These are phyloP conservation scores for Xestobium rufovillosum DNA, from an alignment of 2,888 invertebrate genomes.

Conservation along the genomic window DNA sequence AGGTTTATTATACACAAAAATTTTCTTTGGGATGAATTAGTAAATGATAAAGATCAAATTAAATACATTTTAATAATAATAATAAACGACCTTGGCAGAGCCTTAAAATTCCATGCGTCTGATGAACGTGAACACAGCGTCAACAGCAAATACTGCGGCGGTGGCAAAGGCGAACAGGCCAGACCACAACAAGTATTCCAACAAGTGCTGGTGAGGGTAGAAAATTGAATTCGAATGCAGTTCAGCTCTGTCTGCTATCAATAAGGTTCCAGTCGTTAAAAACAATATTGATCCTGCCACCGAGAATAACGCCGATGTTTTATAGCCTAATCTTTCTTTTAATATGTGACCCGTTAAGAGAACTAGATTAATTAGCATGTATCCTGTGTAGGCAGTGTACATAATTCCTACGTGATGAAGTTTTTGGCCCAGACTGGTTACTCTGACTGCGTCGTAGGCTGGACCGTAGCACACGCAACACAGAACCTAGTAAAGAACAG, in stretches of 20 bases:
- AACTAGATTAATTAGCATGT: slow-evolving; percentile 56
- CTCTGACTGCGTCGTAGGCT: slow-evolving; percentile 56
- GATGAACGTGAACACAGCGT: slow-evolving; percentile 55
- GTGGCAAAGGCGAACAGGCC: slow-evolving; percentile 57
- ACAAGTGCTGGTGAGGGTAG: slow-evolving; percentile 55
- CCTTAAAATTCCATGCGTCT: slow-evolving; percentile 19
- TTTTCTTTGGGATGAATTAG: too few relatives aligned
- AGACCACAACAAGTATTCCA: slow-evolving; percentile 59
- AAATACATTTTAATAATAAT: background rate
- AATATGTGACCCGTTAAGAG: slow-evolving; percentile 53
- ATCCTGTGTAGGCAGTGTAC: slow-evolving; percentile 59
- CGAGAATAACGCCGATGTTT: slow-evolving; percentile 56
- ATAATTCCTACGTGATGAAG: slow-evolving; percentile 56
- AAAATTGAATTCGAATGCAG: slow-evolving; percentile 45
- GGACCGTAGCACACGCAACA: slow-evolving; percentile 56
- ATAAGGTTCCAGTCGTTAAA: slow-evolving; percentile 56
- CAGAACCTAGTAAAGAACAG: slow-evolving; percentile 47
- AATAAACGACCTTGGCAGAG: background rate
- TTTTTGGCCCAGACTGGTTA: slow-evolving; percentile 47
- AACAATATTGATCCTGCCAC: slow-evolving; percentile 55
- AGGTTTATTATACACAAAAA: too few relatives aligned
- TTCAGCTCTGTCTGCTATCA: slow-evolving; percentile 45
- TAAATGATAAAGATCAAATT: slow-evolving; percentile 7
- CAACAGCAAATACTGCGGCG: slow-evolving; percentile 53
- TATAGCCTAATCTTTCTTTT: slow-evolving; percentile 57